phyloP scores from a whole-genome alignment of 2,888 invertebrate species.

The Stenotaenia linearis region DNA sequence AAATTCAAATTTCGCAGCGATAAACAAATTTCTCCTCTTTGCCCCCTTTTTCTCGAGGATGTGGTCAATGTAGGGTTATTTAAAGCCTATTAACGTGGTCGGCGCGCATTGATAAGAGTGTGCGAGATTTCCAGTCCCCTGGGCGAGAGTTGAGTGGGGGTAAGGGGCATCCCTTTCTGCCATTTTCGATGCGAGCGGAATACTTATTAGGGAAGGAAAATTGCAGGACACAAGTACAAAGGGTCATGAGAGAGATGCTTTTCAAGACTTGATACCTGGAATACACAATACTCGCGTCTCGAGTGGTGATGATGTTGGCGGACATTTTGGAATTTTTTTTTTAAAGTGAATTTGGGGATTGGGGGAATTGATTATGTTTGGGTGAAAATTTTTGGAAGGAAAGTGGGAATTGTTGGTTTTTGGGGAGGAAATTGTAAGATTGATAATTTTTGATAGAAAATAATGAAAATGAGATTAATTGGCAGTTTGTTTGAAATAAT shows the following conservation, averaged over 20 bases:
- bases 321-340: neutral
- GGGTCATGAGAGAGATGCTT: slow-evolving; percentile 26
- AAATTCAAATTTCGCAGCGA: no score
- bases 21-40: no score
- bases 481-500: no score
- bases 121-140: slow-evolving; percentile 17
- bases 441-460: no score
- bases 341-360: neutral
- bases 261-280: slow-evolving; percentile 26
- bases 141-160: slow-evolving; percentile 5
- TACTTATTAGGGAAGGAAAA: slow-evolving; percentile 21
- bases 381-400: no score
- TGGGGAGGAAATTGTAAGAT: no score
- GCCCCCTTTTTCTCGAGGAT: neutral
- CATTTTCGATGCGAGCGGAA: slow-evolving; percentile 7
- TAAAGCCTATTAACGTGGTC: slow-evolving; percentile 9
- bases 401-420: no score
- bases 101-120: neutral
- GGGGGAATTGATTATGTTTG: no score
- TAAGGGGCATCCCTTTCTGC: slow-evolving; percentile 21
- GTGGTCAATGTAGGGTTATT: neutral
- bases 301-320: neutral
- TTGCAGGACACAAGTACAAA: slow-evolving; percentile 21
- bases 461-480: no score
- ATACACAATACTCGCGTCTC: neutral